Evolutionary conservation across 2,113 vertebrate species (phyloP).

Genomic region (Eurystomus gularis): DNA sequence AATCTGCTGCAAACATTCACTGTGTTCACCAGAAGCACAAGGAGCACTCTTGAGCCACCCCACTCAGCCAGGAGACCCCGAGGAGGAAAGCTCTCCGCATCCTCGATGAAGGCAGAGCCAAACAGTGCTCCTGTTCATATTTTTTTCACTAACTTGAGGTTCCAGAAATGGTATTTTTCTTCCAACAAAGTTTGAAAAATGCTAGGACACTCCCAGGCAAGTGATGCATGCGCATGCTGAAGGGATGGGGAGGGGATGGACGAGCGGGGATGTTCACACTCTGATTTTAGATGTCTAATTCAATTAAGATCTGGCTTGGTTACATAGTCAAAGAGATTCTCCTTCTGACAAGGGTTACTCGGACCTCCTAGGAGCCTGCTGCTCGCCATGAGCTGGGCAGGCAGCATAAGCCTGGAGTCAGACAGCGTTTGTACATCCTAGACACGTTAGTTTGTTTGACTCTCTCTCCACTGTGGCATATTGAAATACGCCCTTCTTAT

Average conservation of each 20-base stretch:
- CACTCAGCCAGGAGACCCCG: not conserved
- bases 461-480: not conserved
- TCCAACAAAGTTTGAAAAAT: not conserved
- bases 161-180: not conserved
- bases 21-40: not conserved
- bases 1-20: not conserved
- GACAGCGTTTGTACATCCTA: not conserved
- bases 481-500: constrained; percentile 28
- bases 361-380: not conserved
- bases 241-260: not conserved
- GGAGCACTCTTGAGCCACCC: not conserved
- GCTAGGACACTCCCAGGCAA: not conserved
- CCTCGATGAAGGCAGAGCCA: not conserved
- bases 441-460: not conserved
- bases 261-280: not conserved
- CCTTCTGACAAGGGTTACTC: not conserved
- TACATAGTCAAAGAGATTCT: not conserved
- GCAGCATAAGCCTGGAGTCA: not conserved
- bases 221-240: not conserved
- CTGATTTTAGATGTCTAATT: constrained; percentile 37
- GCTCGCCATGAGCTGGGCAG: not conserved
- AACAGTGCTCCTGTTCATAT: not conserved
- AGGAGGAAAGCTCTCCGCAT: not conserved
- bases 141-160: not conserved
- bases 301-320: not conserved